Percentiles rank a stretch among this genome's conserved stretches.
These are phyloP conservation scores for Ceratosolen fusciceps DNA, from an alignment of 1,140 invertebrate genomes.

Conservation along the genomic window DNA sequence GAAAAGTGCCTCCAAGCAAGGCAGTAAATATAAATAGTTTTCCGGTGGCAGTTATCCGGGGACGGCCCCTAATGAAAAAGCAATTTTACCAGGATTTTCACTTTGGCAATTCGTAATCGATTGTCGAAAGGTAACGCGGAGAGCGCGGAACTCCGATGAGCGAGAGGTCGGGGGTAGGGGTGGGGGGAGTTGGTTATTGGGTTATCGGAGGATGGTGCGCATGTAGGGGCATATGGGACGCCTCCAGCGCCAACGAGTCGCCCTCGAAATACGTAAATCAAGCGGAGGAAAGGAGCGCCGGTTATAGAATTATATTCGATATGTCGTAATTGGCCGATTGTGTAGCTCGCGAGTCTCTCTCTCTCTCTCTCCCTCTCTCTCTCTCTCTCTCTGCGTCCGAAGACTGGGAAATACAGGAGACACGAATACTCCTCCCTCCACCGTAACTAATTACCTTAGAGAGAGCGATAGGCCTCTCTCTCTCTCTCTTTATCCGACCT, in stretches of 20 bases:
- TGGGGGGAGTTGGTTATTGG: too few species aligned
- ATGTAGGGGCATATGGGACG: neutral
- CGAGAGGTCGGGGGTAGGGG: neutral
- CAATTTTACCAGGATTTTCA: conserved; percentile 46
- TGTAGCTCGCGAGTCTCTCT: too few species aligned
- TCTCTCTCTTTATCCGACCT: conserved; percentile 34
- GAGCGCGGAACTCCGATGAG: neutral
- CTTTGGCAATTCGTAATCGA: conserved; percentile 34
- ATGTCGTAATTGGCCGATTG: conserved; percentile 41
- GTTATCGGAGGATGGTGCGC: neutral
- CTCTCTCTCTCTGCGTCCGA: too few species aligned
- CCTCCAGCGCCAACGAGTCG: conserved; percentile 37
- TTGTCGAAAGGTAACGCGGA: conserved; percentile 31
- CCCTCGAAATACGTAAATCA: conserved; percentile 46
- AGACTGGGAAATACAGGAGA: too few species aligned
- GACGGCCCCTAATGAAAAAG: conserved; percentile 44
- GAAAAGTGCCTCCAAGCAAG: too few species aligned
- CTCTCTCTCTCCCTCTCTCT: too few species aligned
- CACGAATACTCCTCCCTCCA: too few species aligned
- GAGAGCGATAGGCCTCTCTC: too few species aligned
- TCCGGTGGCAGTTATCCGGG: conserved; percentile 27
- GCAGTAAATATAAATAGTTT: too few species aligned
- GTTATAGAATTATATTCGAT: conserved; percentile 45
- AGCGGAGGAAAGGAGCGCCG: neutral
- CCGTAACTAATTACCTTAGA: conserved; percentile 43